Conservation (phyloP, 1,140 invertebrate genomes). For the Drosophila sulfurigaster region DNA sequence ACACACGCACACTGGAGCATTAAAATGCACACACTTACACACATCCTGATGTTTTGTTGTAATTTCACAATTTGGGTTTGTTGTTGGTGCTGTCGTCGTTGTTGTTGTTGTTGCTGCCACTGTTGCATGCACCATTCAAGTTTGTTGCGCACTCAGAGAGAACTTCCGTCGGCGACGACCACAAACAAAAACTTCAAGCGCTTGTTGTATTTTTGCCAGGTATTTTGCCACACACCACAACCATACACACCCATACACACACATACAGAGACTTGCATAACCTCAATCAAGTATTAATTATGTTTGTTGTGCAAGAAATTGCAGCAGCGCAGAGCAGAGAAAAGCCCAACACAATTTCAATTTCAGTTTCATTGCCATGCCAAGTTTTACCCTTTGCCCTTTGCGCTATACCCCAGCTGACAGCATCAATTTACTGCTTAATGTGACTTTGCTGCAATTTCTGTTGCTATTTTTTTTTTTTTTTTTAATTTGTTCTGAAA, state of each 20-base stretch:
- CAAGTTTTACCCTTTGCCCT: slow-evolving; percentile 9
- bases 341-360: slow-evolving; percentile 12
- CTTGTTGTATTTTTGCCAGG: slow-evolving; percentile 41
- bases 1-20: slow-evolving; percentile 64
- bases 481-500: slow-evolving; percentile 1
- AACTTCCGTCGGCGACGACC: slow-evolving; percentile 15
- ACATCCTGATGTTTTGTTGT: slow-evolving; percentile 22
- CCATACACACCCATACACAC: slow-evolving; percentile 10
- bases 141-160: slow-evolving; percentile 30
- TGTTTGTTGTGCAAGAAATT: slow-evolving; percentile 54
- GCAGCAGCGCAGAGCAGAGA: slow-evolving; percentile 23
- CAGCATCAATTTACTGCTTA: slow-evolving; percentile 17
- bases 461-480: background rate
- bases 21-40: slow-evolving; percentile 51
- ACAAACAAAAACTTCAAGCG: slow-evolving; percentile 45
- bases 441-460: slow-evolving; percentile 9
- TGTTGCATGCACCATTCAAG: slow-evolving; percentile 46
- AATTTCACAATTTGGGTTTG: slow-evolving; percentile 22
- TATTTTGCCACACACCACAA: slow-evolving; percentile 39
- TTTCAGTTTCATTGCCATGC: slow-evolving; percentile 20
- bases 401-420: background rate
- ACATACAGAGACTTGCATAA: slow-evolving; percentile 17
- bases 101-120: slow-evolving; percentile 17
- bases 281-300: slow-evolving; percentile 75
- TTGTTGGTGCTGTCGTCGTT: slow-evolving; percentile 15